Base-by-base conservation (phyloP, 2,797 vertebrate species). In the Neopelma chrysocephalum region DNA sequence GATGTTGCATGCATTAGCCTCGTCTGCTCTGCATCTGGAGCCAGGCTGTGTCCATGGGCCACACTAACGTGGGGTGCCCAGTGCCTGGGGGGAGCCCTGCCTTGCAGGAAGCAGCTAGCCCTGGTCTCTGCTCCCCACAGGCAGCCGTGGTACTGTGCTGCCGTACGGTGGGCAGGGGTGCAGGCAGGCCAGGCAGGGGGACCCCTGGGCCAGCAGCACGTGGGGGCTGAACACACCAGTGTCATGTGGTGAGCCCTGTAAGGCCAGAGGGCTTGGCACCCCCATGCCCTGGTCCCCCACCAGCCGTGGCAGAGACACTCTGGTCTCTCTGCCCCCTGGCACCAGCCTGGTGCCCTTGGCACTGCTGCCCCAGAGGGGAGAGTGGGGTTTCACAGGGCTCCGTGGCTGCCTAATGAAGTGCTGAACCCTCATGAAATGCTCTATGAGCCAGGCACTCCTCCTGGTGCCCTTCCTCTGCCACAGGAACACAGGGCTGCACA, bases 241-340 rank as follows among this genome's bases (percentile, higher is more conserved):
- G 50, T 18, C 40, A 66, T 69, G 23, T 21, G 65, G 25, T 36
- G 70, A 85, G 45, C 26, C 65, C 29, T 29, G 8, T n/a, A 2
- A 3, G 34, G 51, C 57, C 40, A 34, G 32, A 65, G 15, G 21
- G 20, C 17, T 45, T 9, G 11, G 57, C 31, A 62, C 4, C 29
- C 22, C 47, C 10, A 1, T 9, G 12, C 40, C 22, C 48, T 38
- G 14, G 11, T 12, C 4, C 36, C 17, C 0, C 0, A 2, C 8
- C 8, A 6, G n/a, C 0, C 0, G 17, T 9, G 15, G 54, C 62
- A 0, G 3, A 26, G 17, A 29, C 29, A 31, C 12, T 36, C 26
- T 17, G 12, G 4, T 50, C 47, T 78, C 31, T 45, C 73, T 14
- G 18, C 25, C 9, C 8, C 21, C n/a, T 19, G 6, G 11, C 42